These are phyloP conservation scores for Neogobius melanostomus DNA, from an alignment of 2,113 vertebrate species.

Conservation along the genomic window DNA sequence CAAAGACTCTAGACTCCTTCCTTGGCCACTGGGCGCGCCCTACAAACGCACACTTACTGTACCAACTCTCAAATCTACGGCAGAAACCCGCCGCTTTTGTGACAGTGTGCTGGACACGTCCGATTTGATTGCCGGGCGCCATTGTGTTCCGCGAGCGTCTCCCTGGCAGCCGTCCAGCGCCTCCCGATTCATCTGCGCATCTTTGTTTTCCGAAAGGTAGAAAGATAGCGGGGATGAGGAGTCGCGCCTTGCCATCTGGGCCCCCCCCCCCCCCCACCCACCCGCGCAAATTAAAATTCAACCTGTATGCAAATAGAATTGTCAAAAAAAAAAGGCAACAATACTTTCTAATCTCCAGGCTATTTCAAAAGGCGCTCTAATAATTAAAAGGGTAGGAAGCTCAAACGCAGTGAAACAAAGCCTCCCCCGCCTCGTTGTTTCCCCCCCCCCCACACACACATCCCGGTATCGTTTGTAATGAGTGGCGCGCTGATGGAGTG, in stretches of 20 bases:
- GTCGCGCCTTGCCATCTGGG: constrained; percentile 92
- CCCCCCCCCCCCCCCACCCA: constrained; percentile 48
- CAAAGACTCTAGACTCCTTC: constrained; percentile 11
- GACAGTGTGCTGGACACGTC: constrained; percentile 91
- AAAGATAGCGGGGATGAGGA: constrained; percentile 71
- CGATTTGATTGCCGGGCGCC: constrained; percentile 86
- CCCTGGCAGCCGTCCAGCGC: constrained; percentile 90
- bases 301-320: constrained; percentile 88
- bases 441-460: constrained; percentile 15
- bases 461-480: constrained; percentile 82
- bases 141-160: constrained; percentile 86
- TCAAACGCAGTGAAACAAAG: constrained; percentile 96
- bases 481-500: constrained; percentile 92
- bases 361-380: constrained; percentile 95
- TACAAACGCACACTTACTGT: constrained; percentile 44
- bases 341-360: constrained; percentile 98
- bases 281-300: constrained; percentile 98
- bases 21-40: constrained; percentile 40
- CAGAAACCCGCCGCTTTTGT: constrained; percentile 85
- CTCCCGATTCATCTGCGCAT: constrained; percentile 89
- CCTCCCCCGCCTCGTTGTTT: constrained; percentile 83
- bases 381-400: constrained; percentile 99
- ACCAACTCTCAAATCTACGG: neutral
- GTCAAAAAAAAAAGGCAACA: constrained; percentile 87
- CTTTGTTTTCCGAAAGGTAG: constrained; percentile 82